phyloP scores from a whole-genome alignment of 1,140 invertebrate species.

The Maconellicoccus hirsutus region DNA sequence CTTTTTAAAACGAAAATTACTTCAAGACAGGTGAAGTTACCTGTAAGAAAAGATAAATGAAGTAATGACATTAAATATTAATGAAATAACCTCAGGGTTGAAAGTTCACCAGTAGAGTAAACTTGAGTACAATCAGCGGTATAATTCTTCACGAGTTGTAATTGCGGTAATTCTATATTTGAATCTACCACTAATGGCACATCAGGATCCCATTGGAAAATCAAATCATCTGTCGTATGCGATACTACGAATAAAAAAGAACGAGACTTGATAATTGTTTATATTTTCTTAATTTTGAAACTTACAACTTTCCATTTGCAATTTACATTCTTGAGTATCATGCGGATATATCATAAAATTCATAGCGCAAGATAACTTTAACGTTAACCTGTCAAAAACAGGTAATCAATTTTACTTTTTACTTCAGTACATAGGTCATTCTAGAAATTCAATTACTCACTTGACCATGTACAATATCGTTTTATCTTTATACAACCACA shows the following conservation, averaged over 20 bases:
- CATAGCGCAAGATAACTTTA: constrained; percentile 78
- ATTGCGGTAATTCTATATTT: constrained; percentile 74
- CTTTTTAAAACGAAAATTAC: constrained; percentile 75
- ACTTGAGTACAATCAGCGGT: constrained; percentile 81
- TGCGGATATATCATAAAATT: constrained; percentile 85
- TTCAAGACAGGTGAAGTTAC: constrained; percentile 79
- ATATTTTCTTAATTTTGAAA: constrained; percentile 31
- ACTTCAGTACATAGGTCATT: too few relatives aligned
- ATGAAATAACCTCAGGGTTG: not conserved
- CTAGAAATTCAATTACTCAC: constrained; percentile 36
- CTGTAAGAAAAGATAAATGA: constrained; percentile 38
- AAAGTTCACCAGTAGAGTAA: constrained; percentile 59
- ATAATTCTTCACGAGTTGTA: constrained; percentile 68
- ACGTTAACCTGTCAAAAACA: constrained; percentile 45
- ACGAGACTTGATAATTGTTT: not conserved
- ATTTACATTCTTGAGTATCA: constrained; percentile 79
- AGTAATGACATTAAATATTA: not conserved
- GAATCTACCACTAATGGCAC: constrained; percentile 79
- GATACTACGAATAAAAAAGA: constrained; percentile 50
- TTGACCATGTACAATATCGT: constrained; percentile 81
- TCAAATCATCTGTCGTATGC: constrained; percentile 79
- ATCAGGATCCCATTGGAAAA: constrained; percentile 81
- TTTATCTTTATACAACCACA: constrained; percentile 79
- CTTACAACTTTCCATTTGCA: constrained; percentile 86
- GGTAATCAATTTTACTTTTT: too few relatives aligned